Percentiles rank a stretch among this genome's conserved stretches.
Evolutionary conservation across 2,888 invertebrate species (phyloP).

Genomic region (Clivina fossor): DNA sequence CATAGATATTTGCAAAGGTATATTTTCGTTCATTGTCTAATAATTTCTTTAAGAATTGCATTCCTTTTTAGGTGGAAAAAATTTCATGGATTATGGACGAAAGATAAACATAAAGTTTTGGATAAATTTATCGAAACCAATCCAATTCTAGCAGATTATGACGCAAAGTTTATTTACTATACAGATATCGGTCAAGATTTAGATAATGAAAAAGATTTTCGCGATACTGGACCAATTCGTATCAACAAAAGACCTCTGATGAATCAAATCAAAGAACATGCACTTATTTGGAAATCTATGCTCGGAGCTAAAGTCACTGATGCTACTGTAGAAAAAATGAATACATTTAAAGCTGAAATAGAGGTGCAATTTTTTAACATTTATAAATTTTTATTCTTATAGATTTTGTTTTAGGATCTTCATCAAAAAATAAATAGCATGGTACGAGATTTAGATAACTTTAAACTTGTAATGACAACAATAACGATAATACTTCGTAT

Average conservation of each 20-base stretch:
- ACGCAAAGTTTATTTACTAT: constrained; percentile 84
- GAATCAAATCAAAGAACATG: constrained; percentile 69
- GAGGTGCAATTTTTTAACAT: constrained; percentile 55
- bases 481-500: constrained; percentile 74
- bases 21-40: constrained; percentile 41
- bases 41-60: constrained; percentile 13
- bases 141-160: constrained; percentile 67
- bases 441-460: constrained; percentile 76
- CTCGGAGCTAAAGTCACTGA: constrained; percentile 70
- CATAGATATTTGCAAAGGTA: constrained; percentile 63
- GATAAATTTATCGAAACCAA: constrained; percentile 74
- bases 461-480: constrained; percentile 82
- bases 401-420: constrained; percentile 37
- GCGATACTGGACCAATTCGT: constrained; percentile 69
- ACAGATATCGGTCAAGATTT: constrained; percentile 72
- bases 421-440: constrained; percentile 65
- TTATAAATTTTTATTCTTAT: constrained; percentile 6
- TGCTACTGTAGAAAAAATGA: constrained; percentile 69
- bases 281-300: constrained; percentile 75
- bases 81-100: constrained; percentile 75
- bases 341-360: constrained; percentile 67
- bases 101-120: constrained; percentile 72
- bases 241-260: constrained; percentile 75
- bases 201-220: constrained; percentile 56
- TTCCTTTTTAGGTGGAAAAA: constrained; percentile 65